Evolutionary conservation across 1,140 invertebrate genomes (phyloP), one percentile per base, ranked within the genome.

Genomic region (Drosophila grimshawi): DNA sequence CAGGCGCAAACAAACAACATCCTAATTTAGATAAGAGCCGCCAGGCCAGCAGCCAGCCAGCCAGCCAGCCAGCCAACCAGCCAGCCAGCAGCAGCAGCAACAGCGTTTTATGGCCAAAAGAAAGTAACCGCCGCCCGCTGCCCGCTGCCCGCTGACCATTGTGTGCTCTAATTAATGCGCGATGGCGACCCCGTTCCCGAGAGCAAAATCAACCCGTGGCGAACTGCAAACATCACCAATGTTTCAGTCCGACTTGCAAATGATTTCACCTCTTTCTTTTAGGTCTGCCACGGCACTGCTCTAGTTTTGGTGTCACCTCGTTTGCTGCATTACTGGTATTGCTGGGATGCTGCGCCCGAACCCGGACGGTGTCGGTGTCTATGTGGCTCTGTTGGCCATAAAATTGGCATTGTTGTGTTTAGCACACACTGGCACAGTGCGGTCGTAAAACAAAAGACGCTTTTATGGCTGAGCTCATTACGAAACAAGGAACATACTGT

Each of bases 381-480:
- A 30, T 62, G 79, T 68, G 80, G 80, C 76, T 63, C 75, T 51
- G 46, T 53, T 64, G 68, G 80, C 65, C 86, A 89, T 89, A 89
- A 89, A 89, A 86, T 88, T 89, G 81, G 74, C 78, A 89, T 88
- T 88, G 85, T 88, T 88, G 78, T 89, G 70, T 79, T 82, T 45
- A 59, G 82, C 72, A 81, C 83, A 82, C 88, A 91, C 85, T 76
- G 89, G 89, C 76, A 75, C 85, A 86, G 74, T 91, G 89, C 59
- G 89, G 89, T 91, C 81, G 77, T 91, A 90, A 91, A 91, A 91
- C 89, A 91, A 91, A 90, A 88, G 89, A 91, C 76, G 81, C 76
- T 91, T 91, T 91, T 89, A 89, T 86, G 81, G 73, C 37, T 49
- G 51, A 63, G 75, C 86, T 89, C 86, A 89, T 89, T 89, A 89